phyloP scores from a whole-genome alignment of 2,113 vertebrate species.

The Gulo gulo region DNA sequence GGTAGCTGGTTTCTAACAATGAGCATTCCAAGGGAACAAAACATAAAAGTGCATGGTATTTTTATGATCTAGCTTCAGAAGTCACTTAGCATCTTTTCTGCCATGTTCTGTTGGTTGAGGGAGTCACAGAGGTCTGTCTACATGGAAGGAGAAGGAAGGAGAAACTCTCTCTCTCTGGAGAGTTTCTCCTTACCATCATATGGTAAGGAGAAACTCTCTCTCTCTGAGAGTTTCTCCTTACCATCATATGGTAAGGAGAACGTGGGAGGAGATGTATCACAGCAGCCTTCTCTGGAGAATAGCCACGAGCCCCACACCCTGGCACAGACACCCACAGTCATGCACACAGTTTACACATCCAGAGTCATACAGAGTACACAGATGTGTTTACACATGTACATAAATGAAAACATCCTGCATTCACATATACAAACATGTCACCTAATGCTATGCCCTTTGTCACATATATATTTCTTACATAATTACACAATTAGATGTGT shows the following conservation, averaged over 20 bases:
- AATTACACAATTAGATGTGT: background rate
- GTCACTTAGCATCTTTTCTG: background rate
- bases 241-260: background rate
- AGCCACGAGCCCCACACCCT: background rate
- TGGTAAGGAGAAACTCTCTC: background rate
- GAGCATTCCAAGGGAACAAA: background rate
- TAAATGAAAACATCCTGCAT: background rate
- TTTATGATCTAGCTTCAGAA: constrained; percentile 30
- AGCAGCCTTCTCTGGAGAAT: background rate
- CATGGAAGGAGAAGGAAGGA: background rate
- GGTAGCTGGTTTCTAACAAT: constrained; percentile 28
- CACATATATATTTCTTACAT: background rate
- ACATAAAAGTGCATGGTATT: background rate
- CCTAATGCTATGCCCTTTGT: background rate
- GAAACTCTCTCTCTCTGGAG: background rate
- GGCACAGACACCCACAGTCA: background rate
- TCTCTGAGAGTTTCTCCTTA: background rate
- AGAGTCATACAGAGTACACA: background rate
- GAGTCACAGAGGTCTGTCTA: background rate
- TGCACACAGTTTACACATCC: background rate
- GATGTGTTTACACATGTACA: background rate
- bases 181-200: background rate
- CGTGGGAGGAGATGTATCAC: background rate
- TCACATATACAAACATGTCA: background rate
- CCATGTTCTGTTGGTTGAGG: background rate